phyloP scores from a whole-genome alignment of 2,113 vertebrate genomes.

The Pampusana beccarii region DNA sequence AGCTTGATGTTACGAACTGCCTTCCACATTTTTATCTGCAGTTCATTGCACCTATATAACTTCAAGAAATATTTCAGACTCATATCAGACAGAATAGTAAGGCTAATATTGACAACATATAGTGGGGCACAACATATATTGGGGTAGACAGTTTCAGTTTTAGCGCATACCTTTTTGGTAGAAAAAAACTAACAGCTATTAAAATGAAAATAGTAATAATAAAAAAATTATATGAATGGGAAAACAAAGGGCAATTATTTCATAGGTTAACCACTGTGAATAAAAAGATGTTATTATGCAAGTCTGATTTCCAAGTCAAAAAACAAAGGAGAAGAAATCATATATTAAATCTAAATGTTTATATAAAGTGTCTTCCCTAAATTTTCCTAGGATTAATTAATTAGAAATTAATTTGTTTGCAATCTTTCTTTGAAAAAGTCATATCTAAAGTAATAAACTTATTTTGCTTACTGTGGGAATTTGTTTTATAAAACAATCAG shows the following conservation, averaged over 20 bases:
- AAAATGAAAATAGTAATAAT: background rate
- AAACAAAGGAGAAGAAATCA: background rate
- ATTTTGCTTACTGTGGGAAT: background rate
- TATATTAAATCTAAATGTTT: background rate
- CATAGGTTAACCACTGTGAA: background rate
- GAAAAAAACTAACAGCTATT: background rate
- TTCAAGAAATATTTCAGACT: slow-evolving; percentile 28
- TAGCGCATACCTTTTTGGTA: background rate
- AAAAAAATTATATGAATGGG: background rate
- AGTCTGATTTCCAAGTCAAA: background rate
- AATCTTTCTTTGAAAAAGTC: background rate
- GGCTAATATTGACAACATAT: background rate
- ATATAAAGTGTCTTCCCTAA: background rate
- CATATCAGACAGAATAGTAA: slow-evolving; percentile 14
- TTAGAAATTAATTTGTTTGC: background rate
- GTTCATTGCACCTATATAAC: slow-evolving; percentile 30
- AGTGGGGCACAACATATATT: background rate
- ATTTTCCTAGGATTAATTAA: background rate
- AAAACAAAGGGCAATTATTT: background rate
- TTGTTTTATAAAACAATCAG: background rate
- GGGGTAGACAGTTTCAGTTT: background rate
- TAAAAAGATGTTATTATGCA: background rate
- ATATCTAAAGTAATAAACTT: background rate
- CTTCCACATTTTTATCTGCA: background rate
- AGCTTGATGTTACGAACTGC: slow-evolving; percentile 27